phyloP scores from a whole-genome alignment of 2,888 invertebrate genomes.

The Agriopis leucophaearia region DNA sequence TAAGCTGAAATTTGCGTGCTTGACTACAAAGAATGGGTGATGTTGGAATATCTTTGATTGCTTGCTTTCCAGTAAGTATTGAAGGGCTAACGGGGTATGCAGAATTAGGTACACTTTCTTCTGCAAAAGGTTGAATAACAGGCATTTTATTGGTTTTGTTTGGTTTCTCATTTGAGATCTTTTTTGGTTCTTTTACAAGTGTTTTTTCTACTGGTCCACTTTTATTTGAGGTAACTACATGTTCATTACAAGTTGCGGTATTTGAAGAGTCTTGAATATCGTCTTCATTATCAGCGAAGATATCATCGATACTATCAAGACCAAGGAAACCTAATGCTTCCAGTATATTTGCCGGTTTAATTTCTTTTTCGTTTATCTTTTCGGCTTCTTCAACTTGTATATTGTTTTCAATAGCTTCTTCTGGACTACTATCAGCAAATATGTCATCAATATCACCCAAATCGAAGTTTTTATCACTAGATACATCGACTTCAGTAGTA shows the following conservation, averaged over 20 bases:
- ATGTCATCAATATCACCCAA: slow-evolving; percentile 79
- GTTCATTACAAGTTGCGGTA: slow-evolving; percentile 31
- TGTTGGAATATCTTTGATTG: slow-evolving; percentile 49
- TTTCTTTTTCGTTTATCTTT: slow-evolving; percentile 2
- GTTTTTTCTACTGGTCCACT: slow-evolving; percentile 4
- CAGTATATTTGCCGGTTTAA: slow-evolving; percentile 46
- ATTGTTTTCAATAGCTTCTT: slow-evolving; percentile 33
- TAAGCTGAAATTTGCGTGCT: slow-evolving; percentile 61
- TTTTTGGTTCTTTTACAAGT: slow-evolving; percentile 5
- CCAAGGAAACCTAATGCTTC: slow-evolving; percentile 74
- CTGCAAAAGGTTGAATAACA: slow-evolving; percentile 20
- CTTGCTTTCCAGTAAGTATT: slow-evolving; percentile 67
- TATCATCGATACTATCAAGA: slow-evolving; percentile 79
- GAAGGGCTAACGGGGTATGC: slow-evolving; percentile 69
- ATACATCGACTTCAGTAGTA: slow-evolving; percentile 29
- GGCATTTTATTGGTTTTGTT: slow-evolving; percentile 2
- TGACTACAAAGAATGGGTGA: slow-evolving; percentile 77
- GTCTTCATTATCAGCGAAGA: slow-evolving; percentile 73
- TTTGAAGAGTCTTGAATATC: slow-evolving; percentile 44
- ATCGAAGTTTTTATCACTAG: slow-evolving; percentile 69
- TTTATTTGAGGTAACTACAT: slow-evolving; percentile 20
- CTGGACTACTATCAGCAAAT: slow-evolving; percentile 63
- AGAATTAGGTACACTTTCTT: slow-evolving; percentile 34
- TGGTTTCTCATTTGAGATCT: background rate
- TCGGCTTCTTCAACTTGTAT: slow-evolving; percentile 1